phyloP scores from a whole-genome alignment of 2,888 invertebrate genomes.

The Zonitis immaculata region DNA sequence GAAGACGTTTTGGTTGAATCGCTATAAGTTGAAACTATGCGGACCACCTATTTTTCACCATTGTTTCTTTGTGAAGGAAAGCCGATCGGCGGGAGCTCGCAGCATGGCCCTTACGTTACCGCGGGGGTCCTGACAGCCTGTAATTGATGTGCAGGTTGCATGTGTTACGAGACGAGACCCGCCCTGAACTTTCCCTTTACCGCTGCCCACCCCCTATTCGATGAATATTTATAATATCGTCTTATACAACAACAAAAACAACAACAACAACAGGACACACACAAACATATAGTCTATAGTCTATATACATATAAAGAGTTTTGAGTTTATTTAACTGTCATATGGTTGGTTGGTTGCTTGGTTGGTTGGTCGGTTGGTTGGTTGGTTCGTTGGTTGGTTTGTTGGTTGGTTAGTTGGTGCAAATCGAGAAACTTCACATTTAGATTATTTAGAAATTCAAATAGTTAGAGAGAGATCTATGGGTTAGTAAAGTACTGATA shows the following conservation, averaged over 20 bases:
- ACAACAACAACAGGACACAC: constrained; percentile 20
- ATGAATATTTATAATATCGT: constrained; percentile 32
- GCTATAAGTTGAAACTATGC: constrained; percentile 19
- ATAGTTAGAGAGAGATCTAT: not conserved
- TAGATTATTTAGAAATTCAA: not conserved
- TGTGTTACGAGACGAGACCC: constrained; percentile 35
- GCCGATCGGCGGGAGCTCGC: constrained; percentile 31
- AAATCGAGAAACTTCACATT: too few species aligned
- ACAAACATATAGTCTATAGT: constrained; percentile 1
- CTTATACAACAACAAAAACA: too few species aligned
- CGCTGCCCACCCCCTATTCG: constrained; percentile 22
- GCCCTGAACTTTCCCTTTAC: constrained; percentile 34
- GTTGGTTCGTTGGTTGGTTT: too few species aligned
- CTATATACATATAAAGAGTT: not conserved
- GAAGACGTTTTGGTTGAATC: constrained; percentile 14
- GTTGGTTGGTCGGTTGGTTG: too few species aligned
- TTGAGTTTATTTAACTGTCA: not conserved
- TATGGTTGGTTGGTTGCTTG: too few species aligned
- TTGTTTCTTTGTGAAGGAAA: constrained; percentile 39
- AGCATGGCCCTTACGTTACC: constrained; percentile 34
- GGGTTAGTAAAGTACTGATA: not conserved
- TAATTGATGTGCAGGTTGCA: constrained; percentile 47
- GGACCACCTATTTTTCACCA: constrained; percentile 41
- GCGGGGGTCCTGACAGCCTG: constrained; percentile 38
- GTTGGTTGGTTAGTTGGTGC: too few species aligned